Evolutionary conservation across 2,113 vertebrate genomes (phyloP).

Genomic region (Toxostoma redivivum): DNA sequence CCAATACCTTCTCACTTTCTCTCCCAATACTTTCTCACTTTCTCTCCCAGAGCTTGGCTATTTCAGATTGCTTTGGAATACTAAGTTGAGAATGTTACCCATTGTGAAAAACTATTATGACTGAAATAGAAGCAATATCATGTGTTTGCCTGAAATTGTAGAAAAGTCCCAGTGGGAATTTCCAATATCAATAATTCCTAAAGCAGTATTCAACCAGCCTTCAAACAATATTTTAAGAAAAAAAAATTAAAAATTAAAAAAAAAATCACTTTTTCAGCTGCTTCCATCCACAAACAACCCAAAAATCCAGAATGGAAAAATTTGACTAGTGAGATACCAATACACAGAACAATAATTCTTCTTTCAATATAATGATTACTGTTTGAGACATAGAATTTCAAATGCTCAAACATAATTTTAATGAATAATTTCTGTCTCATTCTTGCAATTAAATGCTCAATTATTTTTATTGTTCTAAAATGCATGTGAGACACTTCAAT

Average conservation of each 20-base stretch:
- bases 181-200: background rate
- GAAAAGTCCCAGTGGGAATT: background rate
- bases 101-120: background rate
- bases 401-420: background rate
- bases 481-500: background rate
- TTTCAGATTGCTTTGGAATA: background rate
- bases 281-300: background rate
- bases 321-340: background rate
- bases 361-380: background rate
- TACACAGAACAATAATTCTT: background rate
- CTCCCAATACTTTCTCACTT: background rate
- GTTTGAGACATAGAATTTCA: background rate
- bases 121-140: background rate
- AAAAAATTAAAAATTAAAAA: background rate
- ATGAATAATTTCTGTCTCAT: background rate
- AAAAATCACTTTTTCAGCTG: background rate
- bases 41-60: background rate
- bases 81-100: background rate
- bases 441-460: background rate
- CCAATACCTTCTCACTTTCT: background rate
- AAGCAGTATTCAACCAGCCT: background rate
- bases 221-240: background rate
- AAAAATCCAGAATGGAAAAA: background rate
- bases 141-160: background rate
- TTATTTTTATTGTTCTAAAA: background rate